These are phyloP conservation scores for Aptenodytes patagonicus DNA, from an alignment of 2,113 vertebrate genomes.

Conservation along the genomic window DNA sequence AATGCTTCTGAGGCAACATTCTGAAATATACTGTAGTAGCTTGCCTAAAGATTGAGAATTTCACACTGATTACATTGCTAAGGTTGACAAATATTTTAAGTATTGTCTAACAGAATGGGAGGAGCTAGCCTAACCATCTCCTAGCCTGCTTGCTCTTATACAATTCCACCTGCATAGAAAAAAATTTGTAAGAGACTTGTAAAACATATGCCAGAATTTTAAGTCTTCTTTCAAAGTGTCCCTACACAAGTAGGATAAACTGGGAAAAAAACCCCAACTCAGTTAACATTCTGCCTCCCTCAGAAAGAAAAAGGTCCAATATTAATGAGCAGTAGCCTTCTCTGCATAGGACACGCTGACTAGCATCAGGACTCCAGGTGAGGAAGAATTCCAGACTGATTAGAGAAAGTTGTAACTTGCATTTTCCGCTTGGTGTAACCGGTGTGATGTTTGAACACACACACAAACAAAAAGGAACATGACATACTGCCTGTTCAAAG, in stretches of 20 bases:
- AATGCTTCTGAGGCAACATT: background rate
- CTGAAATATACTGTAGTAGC: background rate
- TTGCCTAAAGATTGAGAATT: background rate
- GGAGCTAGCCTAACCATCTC: background rate
- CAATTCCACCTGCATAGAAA: background rate
- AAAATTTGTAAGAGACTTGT: background rate
- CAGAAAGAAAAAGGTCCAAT: background rate
- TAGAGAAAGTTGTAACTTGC: background rate
- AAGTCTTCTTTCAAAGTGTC: background rate
- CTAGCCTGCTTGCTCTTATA: background rate
- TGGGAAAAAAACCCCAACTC: background rate
- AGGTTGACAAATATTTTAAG: background rate
- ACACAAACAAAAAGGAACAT: background rate
- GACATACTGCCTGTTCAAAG: background rate
- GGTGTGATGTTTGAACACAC: accelerated
- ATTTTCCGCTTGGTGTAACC: background rate
- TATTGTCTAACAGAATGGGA: background rate
- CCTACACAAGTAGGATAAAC: background rate
- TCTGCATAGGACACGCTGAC: background rate
- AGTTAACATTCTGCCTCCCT: background rate
- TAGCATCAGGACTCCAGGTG: background rate
- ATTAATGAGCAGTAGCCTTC: background rate
- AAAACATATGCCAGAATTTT: background rate
- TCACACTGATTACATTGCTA: background rate
- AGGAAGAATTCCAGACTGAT: background rate